Evolutionary conservation across 2,797 vertebrate species (phyloP).

Genomic region (Typhlichthys eigenmanni): DNA sequence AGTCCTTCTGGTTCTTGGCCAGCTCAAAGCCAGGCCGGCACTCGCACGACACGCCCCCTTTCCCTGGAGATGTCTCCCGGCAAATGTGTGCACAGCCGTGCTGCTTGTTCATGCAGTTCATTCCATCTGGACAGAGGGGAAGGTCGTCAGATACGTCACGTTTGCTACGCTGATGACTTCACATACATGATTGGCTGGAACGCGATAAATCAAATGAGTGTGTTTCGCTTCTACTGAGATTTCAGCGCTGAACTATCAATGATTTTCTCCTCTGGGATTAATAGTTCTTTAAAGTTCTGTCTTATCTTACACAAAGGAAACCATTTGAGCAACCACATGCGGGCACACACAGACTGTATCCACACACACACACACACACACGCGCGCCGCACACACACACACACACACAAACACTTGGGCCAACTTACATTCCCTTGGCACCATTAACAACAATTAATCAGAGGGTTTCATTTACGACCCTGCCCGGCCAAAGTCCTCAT

Average conservation of each 20-base stretch:
- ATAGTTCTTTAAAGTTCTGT: too few species aligned
- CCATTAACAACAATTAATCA: conserved; percentile 29
- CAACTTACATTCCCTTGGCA: conserved; percentile 3
- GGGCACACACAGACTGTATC: neutral
- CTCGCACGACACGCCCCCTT: conserved; percentile 96
- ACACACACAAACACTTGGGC: neutral
- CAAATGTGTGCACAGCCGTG: conserved; percentile 98
- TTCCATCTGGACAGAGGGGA: conserved; percentile 73
- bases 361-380: conserved; percentile 1
- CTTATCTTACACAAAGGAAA: neutral
- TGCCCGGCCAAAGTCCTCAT: neutral
- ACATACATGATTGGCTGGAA: neutral
- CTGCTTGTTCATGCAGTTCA: conserved; percentile 98
- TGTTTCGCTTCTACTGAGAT: too few species aligned
- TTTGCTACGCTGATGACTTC: neutral
- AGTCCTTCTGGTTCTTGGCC: conserved; percentile 95
- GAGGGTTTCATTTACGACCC: conserved; percentile 23
- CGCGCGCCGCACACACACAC: conserved; percentile 2
- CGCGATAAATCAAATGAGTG: too few species aligned
- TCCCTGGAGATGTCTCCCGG: conserved; percentile 87
- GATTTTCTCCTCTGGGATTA: too few species aligned
- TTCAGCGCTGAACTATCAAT: too few species aligned
- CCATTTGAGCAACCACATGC: neutral
- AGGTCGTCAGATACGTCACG: conserved; percentile 26
- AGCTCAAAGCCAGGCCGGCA: conserved; percentile 97